Percentiles rank a stretch among this genome's conserved stretches.
phyloP scores from a whole-genome alignment of 2,888 invertebrate species.

The Nesidiocoris tenuis region DNA sequence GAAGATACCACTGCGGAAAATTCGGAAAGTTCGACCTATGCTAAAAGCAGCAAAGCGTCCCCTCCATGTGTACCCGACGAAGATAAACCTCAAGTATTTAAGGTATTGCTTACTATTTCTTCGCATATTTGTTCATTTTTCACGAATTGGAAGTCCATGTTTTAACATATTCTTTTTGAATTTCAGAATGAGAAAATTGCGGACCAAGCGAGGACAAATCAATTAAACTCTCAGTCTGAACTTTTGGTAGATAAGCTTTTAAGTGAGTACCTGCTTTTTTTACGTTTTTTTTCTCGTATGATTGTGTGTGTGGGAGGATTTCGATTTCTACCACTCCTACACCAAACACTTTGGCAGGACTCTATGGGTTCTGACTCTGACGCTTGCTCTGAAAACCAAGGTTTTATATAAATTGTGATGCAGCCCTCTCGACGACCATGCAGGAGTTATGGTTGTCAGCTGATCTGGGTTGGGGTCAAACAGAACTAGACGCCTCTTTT shows the following conservation, averaged over 20 bases:
- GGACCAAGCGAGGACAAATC: conserved; percentile 51
- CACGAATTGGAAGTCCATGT: neutral
- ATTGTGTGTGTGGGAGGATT: too few species aligned
- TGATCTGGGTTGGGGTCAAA: too few species aligned
- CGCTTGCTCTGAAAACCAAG: too few species aligned
- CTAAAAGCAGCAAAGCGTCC: conserved; percentile 50
- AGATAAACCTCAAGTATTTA: conserved; percentile 50
- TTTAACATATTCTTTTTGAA: neutral
- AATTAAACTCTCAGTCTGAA: conserved; percentile 54
- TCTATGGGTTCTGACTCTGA: too few species aligned
- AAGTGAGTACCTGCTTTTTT: conserved; percentile 54
- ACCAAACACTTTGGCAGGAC: too few species aligned
- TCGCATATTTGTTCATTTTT: conserved; percentile 7
- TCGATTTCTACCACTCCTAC: too few species aligned
- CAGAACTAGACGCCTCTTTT: too few species aligned
- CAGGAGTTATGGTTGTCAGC: too few species aligned
- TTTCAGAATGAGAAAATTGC: conserved; percentile 51
- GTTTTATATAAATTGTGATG: too few species aligned
- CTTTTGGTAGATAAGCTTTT: conserved; percentile 63
- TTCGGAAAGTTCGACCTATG: conserved; percentile 49
- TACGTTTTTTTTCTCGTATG: too few species aligned
- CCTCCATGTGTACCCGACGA: conserved; percentile 47
- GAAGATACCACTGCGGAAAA: conserved; percentile 57
- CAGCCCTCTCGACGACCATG: too few species aligned
- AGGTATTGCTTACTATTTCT: conserved; percentile 42